Percentiles rank a stretch among this genome's conserved stretches.
phyloP scores from a whole-genome alignment of 2,797 vertebrate species.

The Xerus rutilus region DNA sequence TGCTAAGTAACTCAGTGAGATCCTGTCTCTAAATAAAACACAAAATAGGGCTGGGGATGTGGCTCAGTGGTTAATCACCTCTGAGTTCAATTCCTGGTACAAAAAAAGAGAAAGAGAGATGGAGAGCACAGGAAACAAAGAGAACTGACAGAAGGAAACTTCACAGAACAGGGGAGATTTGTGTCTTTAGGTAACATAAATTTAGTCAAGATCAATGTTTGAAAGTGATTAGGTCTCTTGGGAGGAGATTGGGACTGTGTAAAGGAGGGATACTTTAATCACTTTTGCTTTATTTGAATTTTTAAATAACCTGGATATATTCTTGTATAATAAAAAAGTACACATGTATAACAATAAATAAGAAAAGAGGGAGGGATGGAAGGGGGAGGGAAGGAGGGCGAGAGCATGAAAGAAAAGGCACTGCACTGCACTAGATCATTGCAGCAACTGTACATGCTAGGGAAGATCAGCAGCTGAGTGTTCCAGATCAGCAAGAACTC shows the following conservation, averaged over 20 bases:
- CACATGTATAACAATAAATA: background rate
- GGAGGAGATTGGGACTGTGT: background rate
- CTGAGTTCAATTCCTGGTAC: no score
- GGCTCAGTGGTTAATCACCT: no score
- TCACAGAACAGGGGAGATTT: background rate
- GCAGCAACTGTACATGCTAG: background rate
- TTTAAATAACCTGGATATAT: constrained; percentile 30
- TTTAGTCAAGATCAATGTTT: constrained; percentile 34
- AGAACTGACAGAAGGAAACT: background rate
- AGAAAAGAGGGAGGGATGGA: background rate
- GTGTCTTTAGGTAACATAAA: constrained; percentile 28
- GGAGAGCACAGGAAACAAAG: background rate
- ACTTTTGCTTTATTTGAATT: constrained; percentile 22
- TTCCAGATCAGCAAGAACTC: background rate
- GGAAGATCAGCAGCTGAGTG: background rate
- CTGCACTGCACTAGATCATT: no score
- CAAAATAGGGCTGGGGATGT: no score
- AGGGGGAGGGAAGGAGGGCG: background rate
- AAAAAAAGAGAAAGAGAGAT: background rate
- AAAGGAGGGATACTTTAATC: background rate
- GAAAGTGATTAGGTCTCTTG: constrained; percentile 35
- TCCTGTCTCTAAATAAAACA: no score
- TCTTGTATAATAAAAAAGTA: background rate
- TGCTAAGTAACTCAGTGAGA: no score
- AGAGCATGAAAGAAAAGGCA: background rate